Percentiles rank a stretch among this genome's conserved stretches.
Evolutionary conservation across 2,888 invertebrate species (phyloP).

Genomic region (Blastobasis lacticolella): DNA sequence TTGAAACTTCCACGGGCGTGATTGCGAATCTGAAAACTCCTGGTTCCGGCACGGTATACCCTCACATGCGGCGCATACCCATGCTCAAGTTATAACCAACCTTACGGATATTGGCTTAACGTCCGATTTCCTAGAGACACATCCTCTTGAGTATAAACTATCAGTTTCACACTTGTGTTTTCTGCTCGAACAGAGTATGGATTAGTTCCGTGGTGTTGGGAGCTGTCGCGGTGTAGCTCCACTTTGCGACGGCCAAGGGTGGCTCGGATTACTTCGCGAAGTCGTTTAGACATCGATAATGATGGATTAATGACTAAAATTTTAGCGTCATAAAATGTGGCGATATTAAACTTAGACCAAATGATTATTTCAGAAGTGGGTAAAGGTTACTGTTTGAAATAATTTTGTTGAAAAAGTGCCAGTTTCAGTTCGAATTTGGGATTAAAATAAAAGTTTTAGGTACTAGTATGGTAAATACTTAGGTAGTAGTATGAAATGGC

Average conservation of each 20-base stretch:
- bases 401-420: too few relatives aligned
- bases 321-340: too few relatives aligned
- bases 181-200: slow-evolving; percentile 29
- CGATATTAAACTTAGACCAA: too few relatives aligned
- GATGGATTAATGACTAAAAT: too few relatives aligned
- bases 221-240: slow-evolving; percentile 22
- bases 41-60: slow-evolving; percentile 28
- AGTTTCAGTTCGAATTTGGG: too few relatives aligned
- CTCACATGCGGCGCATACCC: slow-evolving; percentile 33
- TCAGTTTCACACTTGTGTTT: slow-evolving; percentile 35
- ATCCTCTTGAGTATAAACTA: slow-evolving; percentile 25
- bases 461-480: too few relatives aligned
- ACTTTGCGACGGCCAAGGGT: slow-evolving; percentile 16
- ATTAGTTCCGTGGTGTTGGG: slow-evolving; percentile 31
- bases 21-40: slow-evolving; percentile 63
- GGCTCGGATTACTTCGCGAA: not conserved
- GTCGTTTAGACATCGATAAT: too few relatives aligned
- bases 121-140: slow-evolving; percentile 10
- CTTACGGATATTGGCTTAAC: slow-evolving; percentile 10
- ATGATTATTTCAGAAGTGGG: too few relatives aligned
- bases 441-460: too few relatives aligned
- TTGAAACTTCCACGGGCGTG: slow-evolving; percentile 51
- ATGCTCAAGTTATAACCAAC: slow-evolving; percentile 12
- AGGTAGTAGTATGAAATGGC: too few relatives aligned
- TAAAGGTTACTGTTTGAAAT: too few relatives aligned